Conservation (phyloP, 2,797 vertebrate genomes). For the Acipenser oxyrinchus region DNA sequence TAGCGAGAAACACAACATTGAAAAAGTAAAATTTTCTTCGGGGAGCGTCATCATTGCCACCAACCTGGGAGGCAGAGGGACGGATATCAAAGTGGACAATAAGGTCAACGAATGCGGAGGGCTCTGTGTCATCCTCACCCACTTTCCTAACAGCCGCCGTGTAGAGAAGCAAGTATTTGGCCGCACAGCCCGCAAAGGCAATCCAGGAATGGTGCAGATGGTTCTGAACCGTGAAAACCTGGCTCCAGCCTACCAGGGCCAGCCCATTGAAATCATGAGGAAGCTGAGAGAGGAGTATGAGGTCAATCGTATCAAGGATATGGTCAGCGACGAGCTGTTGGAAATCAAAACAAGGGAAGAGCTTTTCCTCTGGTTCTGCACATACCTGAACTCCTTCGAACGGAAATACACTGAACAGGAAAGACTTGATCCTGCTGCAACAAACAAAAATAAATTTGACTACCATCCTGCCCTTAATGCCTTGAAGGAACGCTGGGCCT, state of each 20-base stretch:
- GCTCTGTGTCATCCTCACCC: constrained; percentile 31
- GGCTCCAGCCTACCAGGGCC: constrained; percentile 19
- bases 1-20: constrained; percentile 30
- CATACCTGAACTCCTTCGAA: constrained; percentile 19
- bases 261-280: constrained; percentile 29
- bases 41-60: constrained; percentile 32
- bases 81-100: constrained; percentile 30
- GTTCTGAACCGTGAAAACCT: constrained; percentile 27
- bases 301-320: constrained; percentile 18
- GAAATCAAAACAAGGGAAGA: constrained; percentile 27
- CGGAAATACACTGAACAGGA: constrained; percentile 17
- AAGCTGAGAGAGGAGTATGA: constrained; percentile 27
- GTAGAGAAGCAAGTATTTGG: constrained; percentile 39
- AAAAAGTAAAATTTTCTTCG: constrained; percentile 15
- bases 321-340: constrained; percentile 27
- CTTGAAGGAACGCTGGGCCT: constrained; percentile 34
- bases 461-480: constrained; percentile 27
- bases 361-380: constrained; percentile 27
- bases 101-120: constrained; percentile 32
- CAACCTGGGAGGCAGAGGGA: constrained; percentile 32
- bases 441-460: constrained; percentile 22
- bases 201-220: constrained; percentile 34
- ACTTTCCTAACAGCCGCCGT: constrained; percentile 29
- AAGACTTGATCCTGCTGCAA: not conserved
- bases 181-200: constrained; percentile 33